These are phyloP conservation scores for Adelosebastes latens DNA, from an alignment of 2,797 vertebrate species.

Conservation along the genomic window DNA sequence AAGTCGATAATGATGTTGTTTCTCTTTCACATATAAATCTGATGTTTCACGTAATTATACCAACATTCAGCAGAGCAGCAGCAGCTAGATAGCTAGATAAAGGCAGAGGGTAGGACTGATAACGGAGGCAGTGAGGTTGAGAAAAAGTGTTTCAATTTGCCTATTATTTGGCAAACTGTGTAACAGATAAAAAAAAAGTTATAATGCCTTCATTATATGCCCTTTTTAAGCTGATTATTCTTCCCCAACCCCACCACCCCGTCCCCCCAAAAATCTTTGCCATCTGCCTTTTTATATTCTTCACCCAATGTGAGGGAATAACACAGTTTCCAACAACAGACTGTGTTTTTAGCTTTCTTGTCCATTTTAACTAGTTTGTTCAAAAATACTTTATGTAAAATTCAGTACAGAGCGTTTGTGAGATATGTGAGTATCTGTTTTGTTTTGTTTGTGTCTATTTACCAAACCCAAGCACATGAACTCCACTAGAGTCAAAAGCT, in stretches of 20 bases:
- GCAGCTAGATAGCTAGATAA: neutral
- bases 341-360: neutral
- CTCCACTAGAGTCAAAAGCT: neutral
- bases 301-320: neutral
- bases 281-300: neutral
- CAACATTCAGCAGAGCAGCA: slow-evolving; percentile 1
- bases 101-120: neutral
- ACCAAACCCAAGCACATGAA: neutral
- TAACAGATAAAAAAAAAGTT: neutral
- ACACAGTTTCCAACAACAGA: neutral
- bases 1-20: neutral
- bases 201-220: neutral
- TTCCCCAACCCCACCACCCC: too few relatives aligned
- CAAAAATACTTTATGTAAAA: neutral
- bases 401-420: neutral
- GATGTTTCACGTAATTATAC: neutral
- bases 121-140: neutral
- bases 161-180: neutral
- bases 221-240: neutral
- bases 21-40: neutral
- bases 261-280: neutral
- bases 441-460: neutral
- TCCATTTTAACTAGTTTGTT: neutral
- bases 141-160: neutral
- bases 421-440: neutral